Conservation (phyloP, 2,113 vertebrate genomes). For the Sminthopsis crassicaudata region DNA sequence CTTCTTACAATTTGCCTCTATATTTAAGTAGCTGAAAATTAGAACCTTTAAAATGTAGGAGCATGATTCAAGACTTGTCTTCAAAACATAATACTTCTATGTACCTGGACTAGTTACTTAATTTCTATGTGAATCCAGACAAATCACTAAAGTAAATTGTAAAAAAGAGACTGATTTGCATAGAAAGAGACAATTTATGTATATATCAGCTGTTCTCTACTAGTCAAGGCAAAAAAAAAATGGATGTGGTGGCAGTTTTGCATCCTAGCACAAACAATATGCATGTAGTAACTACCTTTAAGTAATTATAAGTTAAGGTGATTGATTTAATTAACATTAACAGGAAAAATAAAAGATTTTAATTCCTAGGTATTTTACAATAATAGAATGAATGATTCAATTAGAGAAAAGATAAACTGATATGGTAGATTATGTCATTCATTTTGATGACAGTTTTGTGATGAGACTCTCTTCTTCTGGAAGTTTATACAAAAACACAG, state of each 20-base stretch:
- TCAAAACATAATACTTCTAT: neutral
- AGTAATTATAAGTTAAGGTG: constrained; percentile 22
- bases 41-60: neutral
- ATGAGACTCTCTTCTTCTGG: constrained; percentile 54
- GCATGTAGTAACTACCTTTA: constrained; percentile 29
- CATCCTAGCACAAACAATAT: neutral
- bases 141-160: neutral
- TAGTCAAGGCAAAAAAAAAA: neutral
- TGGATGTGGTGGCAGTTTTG: neutral
- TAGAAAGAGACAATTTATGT: neutral
- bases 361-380: constrained; percentile 22
- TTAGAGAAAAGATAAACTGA: constrained; percentile 5
- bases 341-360: neutral
- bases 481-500: constrained; percentile 48
- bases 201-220: neutral
- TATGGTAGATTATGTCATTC: neutral
- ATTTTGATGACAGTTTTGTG: constrained; percentile 55
- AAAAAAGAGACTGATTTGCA: neutral
- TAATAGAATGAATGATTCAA: constrained; percentile 51
- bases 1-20: neutral
- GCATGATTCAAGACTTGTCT: neutral
- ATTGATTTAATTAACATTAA: constrained; percentile 10
- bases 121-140: neutral
- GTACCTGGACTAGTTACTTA: neutral
- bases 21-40: neutral